These are phyloP conservation scores for Erythrocercus mccallii DNA, from an alignment of 2,113 vertebrate species.

Conservation along the genomic window DNA sequence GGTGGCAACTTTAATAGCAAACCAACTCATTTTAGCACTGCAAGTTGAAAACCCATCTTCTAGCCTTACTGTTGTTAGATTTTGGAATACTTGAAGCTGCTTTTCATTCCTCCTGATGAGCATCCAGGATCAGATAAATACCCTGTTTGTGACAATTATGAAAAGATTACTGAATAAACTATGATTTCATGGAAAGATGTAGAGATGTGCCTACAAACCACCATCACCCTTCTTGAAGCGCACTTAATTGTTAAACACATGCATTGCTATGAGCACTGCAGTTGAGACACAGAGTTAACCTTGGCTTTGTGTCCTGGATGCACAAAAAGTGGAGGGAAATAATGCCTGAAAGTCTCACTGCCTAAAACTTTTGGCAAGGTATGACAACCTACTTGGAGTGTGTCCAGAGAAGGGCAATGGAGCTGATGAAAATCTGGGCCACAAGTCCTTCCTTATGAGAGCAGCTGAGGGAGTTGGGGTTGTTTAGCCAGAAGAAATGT, in stretches of 20 bases:
- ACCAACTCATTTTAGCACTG: background rate
- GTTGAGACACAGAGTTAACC: background rate
- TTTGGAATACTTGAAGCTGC: background rate
- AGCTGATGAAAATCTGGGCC: background rate
- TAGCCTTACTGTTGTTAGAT: background rate
- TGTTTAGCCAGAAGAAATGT: background rate
- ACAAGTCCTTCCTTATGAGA: background rate
- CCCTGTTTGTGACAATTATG: background rate
- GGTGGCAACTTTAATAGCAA: background rate
- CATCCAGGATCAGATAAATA: background rate
- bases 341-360: background rate
- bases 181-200: background rate
- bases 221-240: background rate
- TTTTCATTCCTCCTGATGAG: background rate
- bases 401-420: background rate
- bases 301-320: background rate
- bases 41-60: background rate
- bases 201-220: background rate
- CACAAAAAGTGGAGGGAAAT: background rate
- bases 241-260: background rate
- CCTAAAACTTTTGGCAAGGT: background rate
- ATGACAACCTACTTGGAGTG: background rate
- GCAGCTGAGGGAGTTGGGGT: background rate
- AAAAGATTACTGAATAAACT: background rate
- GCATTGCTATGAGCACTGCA: background rate